Evolutionary conservation across 2,113 vertebrate species (phyloP).

Genomic region (Coptodon bakossiorum): DNA sequence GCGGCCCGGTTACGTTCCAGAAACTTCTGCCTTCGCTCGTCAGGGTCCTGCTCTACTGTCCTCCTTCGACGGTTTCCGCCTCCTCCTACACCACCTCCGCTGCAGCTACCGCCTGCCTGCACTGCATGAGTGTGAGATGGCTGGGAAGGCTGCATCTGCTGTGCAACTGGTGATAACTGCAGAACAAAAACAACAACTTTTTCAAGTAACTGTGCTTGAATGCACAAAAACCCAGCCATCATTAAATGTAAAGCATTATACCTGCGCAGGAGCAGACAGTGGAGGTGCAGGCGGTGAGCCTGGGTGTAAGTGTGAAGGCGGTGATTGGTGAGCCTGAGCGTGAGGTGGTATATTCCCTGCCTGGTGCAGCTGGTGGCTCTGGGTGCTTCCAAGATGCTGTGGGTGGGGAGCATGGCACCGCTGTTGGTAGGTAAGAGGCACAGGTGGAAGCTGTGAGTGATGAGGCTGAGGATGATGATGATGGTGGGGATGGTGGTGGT

Average conservation of each 20-base stretch:
- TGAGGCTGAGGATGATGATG: slow-evolving; percentile 64
- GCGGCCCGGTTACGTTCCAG: slow-evolving; percentile 95
- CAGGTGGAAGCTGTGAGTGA: slow-evolving; percentile 75
- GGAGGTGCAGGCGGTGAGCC: slow-evolving; percentile 82
- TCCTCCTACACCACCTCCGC: slow-evolving; percentile 58
- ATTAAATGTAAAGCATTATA: slow-evolving; percentile 49
- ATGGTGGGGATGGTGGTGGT: slow-evolving; percentile 45
- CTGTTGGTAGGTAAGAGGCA: slow-evolving; percentile 74
- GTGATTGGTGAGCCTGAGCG: slow-evolving; percentile 83
- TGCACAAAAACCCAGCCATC: not conserved
- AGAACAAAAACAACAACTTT: not conserved
- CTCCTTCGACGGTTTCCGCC: slow-evolving; percentile 82
- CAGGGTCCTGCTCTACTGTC: slow-evolving; percentile 87
- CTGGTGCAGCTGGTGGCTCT: slow-evolving; percentile 81
- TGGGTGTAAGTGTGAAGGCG: slow-evolving; percentile 83
- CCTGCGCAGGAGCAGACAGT: slow-evolving; percentile 83
- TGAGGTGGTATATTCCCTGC: slow-evolving; percentile 53
- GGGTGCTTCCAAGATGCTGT: slow-evolving; percentile 79
- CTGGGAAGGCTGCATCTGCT: slow-evolving; percentile 62
- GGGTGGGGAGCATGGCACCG: slow-evolving; percentile 81
- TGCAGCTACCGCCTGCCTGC: slow-evolving; percentile 71
- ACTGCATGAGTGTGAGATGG: slow-evolving; percentile 80
- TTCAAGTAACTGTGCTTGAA: not conserved
- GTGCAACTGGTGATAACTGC: slow-evolving; percentile 59
- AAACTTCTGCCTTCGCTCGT: slow-evolving; percentile 95